Conservation (phyloP, 1,140 invertebrate genomes). For the Heliconius hermathena region DNA sequence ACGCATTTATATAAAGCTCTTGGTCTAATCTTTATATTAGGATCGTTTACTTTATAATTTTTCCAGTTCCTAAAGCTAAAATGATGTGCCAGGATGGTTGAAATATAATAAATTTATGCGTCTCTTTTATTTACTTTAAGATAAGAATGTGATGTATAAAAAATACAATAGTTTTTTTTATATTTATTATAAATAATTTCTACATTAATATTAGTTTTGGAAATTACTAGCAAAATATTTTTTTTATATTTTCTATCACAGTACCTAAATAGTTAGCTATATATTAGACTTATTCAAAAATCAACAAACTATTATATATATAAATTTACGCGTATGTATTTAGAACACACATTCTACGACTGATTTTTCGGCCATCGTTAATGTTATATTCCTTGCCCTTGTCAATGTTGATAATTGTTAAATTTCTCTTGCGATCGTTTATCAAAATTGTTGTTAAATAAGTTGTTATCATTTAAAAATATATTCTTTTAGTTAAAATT, state of each 20-base stretch:
- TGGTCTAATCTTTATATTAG: conserved; percentile 2
- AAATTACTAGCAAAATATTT: background rate
- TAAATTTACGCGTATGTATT: background rate
- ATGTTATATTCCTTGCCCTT: background rate
- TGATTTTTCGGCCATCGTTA: conserved; percentile 8
- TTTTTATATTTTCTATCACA: background rate
- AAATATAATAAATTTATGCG: conserved; percentile 16
- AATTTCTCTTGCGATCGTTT: conserved; percentile 5
- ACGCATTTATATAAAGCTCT: conserved; percentile 27
- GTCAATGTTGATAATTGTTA: conserved; percentile 10
- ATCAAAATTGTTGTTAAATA: conserved; percentile 28
- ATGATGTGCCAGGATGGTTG: conserved; percentile 15
- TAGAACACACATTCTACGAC: background rate
- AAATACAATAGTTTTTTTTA: background rate
- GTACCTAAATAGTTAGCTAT: background rate
- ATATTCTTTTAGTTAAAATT: conserved; percentile 28
- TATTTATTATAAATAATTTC: conserved; percentile 2
- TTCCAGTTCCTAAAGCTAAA: conserved; percentile 22
- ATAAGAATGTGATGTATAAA: background rate
- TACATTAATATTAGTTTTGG: background rate
- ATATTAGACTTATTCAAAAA: background rate
- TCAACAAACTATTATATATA: background rate
- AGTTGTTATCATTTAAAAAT: conserved; percentile 27
- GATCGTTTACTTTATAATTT: conserved; percentile 19
- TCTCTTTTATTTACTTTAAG: background rate